These are phyloP conservation scores for Ricordea florida DNA, from an alignment of 92 coral and sea anemone genomes.

Conservation along the genomic window DNA sequence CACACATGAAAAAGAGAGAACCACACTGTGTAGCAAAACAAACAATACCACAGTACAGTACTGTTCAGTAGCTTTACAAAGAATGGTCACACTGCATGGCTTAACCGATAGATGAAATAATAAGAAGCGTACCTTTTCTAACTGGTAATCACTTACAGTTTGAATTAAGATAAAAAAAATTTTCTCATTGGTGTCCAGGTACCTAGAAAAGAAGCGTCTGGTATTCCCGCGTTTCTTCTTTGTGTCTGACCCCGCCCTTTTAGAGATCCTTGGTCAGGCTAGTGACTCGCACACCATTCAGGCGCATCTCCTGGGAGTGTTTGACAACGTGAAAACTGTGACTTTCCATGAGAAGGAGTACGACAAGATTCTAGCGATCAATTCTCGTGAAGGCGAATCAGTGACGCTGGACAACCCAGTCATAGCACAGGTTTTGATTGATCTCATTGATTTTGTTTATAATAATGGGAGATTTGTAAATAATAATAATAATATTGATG, in stretches of 20 bases:
- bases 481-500: too few species aligned
- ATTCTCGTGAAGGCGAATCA: conserved; percentile 89
- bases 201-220: conserved; percentile 97
- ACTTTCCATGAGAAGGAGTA: conserved; percentile 97
- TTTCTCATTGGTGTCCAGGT: conserved; percentile 34
- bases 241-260: conserved; percentile 98
- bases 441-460: too few species aligned
- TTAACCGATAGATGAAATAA: too few species aligned
- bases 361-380: conserved; percentile 92
- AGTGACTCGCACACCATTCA: conserved; percentile 99
- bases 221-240: conserved; percentile 99
- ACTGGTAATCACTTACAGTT: too few species aligned
- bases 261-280: conserved; percentile 99
- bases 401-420: conserved; percentile 91
- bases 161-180: too few species aligned
- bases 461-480: too few species aligned
- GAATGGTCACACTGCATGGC: too few species aligned
- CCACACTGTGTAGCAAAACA: too few species aligned
- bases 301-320: conserved; percentile 93
- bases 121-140: too few species aligned
- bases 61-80: too few species aligned
- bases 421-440: conserved; percentile 99
- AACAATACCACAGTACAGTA: too few species aligned
- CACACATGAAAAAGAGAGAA: too few species aligned
- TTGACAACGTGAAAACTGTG: conserved; percentile 95